These are phyloP conservation scores for Anhinga rufa DNA, from an alignment of 2,113 vertebrate genomes.

Conservation along the genomic window DNA sequence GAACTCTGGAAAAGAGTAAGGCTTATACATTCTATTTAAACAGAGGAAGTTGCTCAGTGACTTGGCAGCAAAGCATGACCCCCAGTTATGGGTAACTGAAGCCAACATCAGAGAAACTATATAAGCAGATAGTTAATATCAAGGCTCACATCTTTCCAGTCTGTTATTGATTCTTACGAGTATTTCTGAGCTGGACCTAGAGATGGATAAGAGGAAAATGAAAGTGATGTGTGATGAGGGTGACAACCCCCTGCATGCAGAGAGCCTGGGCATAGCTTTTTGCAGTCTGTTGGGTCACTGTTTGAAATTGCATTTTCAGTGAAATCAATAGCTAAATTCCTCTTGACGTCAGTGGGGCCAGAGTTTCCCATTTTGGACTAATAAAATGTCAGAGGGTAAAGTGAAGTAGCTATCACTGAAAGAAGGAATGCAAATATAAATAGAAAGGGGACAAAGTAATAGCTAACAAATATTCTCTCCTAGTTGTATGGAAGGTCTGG, in stretches of 20 bases:
- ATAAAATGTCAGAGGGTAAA: constrained; percentile 16
- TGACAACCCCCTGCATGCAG: background rate
- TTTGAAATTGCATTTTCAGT: background rate
- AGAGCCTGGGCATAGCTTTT: background rate
- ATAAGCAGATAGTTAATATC: constrained; percentile 38
- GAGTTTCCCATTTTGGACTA: background rate
- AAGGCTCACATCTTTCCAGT: constrained; percentile 35
- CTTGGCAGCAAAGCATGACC: constrained; percentile 44
- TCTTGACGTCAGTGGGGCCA: background rate
- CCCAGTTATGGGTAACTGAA: constrained; percentile 13
- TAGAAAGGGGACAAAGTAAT: background rate
- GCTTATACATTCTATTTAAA: constrained; percentile 53
- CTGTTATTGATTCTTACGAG: background rate
- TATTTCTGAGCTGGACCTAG: background rate
- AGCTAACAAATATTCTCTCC: background rate
- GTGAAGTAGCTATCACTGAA: background rate
- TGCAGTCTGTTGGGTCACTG: background rate
- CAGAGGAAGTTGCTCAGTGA: constrained; percentile 52
- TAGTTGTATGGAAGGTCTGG: background rate
- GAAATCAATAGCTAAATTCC: constrained; percentile 14
- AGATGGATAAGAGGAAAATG: background rate
- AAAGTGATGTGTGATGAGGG: background rate
- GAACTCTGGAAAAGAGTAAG: constrained; percentile 28
- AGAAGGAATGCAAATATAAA: background rate
- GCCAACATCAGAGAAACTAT: constrained; percentile 34